These are phyloP conservation scores for Amphiprion percula DNA, from an alignment of 2,113 vertebrate species.

Conservation along the genomic window DNA sequence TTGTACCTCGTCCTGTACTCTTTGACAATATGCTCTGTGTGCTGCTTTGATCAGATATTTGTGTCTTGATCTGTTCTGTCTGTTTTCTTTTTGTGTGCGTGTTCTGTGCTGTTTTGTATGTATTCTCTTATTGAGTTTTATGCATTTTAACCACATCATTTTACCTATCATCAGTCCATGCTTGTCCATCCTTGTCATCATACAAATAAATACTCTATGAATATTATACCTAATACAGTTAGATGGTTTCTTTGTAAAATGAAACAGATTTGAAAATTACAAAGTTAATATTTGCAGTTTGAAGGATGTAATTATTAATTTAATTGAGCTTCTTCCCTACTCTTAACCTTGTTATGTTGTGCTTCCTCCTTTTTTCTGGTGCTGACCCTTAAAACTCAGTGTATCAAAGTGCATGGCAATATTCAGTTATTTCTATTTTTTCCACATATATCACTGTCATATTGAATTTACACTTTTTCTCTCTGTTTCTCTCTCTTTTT, in stretches of 20 bases:
- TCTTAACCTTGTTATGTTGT: too few relatives aligned
- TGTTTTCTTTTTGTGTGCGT: neutral
- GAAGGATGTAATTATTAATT: too few relatives aligned
- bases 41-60: neutral
- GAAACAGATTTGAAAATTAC: too few relatives aligned
- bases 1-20: neutral
- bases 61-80: neutral
- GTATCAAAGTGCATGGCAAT: neutral
- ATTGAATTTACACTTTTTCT: neutral
- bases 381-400: neutral
- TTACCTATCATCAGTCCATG: too few relatives aligned
- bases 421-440: neutral
- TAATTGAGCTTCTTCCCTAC: too few relatives aligned
- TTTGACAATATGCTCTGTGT: too few relatives aligned
- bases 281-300: too few relatives aligned
- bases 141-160: too few relatives aligned
- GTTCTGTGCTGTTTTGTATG: neutral
- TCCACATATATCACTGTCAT: neutral
- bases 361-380: too few relatives aligned
- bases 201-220: neutral
- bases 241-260: too few relatives aligned
- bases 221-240: too few relatives aligned
- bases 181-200: too few relatives aligned
- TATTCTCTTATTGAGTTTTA: neutral
- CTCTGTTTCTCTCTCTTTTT: constrained; percentile 24